Percentiles rank a stretch among this genome's conserved stretches.
phyloP scores from a whole-genome alignment of 1,140 invertebrate species.

The Agrilus planipennis region DNA sequence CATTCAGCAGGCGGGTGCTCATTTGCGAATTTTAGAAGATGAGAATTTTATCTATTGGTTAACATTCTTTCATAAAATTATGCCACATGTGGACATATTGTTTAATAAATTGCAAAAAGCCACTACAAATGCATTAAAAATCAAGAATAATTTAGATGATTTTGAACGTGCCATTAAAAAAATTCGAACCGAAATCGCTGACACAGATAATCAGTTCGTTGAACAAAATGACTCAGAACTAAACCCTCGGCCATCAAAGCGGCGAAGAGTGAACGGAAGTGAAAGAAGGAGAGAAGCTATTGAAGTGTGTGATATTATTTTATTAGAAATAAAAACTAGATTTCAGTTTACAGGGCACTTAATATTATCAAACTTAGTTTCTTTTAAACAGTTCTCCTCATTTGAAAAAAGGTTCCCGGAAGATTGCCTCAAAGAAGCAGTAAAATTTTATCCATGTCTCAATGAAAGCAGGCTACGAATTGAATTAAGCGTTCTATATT shows the following conservation, averaged over 20 bases:
- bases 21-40: conserved; percentile 2
- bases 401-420: conserved; percentile 3
- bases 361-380: neutral
- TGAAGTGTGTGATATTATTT: conserved; percentile 7
- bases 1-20: conserved; percentile 2
- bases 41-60: conserved; percentile 9
- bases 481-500: conserved; percentile 9
- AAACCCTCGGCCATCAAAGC: neutral
- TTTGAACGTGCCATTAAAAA: conserved; percentile 1
- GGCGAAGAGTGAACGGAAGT: neutral
- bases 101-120: conserved; percentile 3
- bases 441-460: neutral
- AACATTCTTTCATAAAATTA: conserved; percentile 8
- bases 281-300: neutral
- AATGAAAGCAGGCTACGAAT: conserved; percentile 3
- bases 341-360: conserved; percentile 2
- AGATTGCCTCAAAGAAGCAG: neutral
- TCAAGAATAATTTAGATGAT: conserved; percentile 2
- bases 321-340: neutral
- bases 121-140: neutral
- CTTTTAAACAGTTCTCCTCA: neutral
- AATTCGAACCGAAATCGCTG: neutral
- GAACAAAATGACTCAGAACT: neutral
- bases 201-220: too few species aligned
- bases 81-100: conserved; percentile 5